phyloP scores from a whole-genome alignment of 2,888 invertebrate species.

The Palloptera scutellata region DNA sequence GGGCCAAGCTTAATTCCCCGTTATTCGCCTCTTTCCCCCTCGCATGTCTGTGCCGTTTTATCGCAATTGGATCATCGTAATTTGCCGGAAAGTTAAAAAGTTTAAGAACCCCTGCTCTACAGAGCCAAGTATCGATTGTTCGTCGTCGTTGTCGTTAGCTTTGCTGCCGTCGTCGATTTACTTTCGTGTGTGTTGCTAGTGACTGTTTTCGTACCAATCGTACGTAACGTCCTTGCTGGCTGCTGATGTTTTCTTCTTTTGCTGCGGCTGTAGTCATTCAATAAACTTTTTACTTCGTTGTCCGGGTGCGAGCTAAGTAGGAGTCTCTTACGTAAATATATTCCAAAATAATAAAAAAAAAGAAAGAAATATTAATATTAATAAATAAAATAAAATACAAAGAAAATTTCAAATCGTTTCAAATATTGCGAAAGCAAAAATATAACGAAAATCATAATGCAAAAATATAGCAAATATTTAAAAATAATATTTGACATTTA shows the following conservation, averaged over 20 bases:
- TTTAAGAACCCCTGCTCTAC: slow-evolving; percentile 11
- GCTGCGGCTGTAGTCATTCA: slow-evolving; percentile 42
- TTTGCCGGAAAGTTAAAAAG: background rate
- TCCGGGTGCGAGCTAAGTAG: slow-evolving; percentile 42
- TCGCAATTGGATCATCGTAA: background rate
- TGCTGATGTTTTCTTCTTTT: slow-evolving; percentile 36
- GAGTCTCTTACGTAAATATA: slow-evolving; percentile 46
- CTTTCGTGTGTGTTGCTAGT: slow-evolving; percentile 37
- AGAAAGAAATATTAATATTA: slow-evolving; percentile 2
- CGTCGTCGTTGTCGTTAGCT: slow-evolving; percentile 11
- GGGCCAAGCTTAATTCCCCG: no score
- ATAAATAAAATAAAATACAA: slow-evolving; percentile 12
- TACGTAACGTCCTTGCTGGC: slow-evolving; percentile 42
- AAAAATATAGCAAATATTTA: background rate
- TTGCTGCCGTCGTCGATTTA: slow-evolving; percentile 4
- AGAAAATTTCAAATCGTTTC: slow-evolving; percentile 15
- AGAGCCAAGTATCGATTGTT: slow-evolving; percentile 25
- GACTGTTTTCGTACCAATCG: slow-evolving; percentile 36
- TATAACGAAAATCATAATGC: slow-evolving; percentile 4
- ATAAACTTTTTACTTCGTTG: slow-evolving; percentile 42
- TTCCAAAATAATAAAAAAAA: slow-evolving; percentile 21
- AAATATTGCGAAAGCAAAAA: slow-evolving; percentile 1
- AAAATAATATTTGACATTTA: background rate
- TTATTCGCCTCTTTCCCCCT: no score
- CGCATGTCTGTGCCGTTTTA: no score